A percentile compares a stretch with the other conserved stretches of the same genome.
Evolutionary conservation across 2,797 vertebrate genomes (phyloP).

Genomic region (Neoniphon sammara): DNA sequence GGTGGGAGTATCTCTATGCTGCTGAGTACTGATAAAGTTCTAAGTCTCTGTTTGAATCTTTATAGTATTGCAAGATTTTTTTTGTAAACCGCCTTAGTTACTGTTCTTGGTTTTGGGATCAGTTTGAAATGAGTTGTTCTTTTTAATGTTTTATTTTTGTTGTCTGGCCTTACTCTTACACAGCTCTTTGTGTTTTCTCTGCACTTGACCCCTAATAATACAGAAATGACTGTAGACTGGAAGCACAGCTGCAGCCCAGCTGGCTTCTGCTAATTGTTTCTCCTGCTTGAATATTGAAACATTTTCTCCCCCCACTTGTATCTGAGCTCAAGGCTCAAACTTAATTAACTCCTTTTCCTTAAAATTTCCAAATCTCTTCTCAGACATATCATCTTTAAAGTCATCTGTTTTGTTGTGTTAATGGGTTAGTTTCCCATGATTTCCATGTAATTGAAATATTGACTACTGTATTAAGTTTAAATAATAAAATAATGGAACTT

Average conservation of each 20-base stretch:
- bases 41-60: slow-evolving; percentile 47
- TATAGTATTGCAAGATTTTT: slow-evolving; percentile 41
- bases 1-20: slow-evolving; percentile 51
- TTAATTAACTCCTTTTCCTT: neutral
- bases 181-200: slow-evolving; percentile 41
- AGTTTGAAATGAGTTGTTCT: slow-evolving; percentile 54
- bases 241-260: slow-evolving; percentile 36
- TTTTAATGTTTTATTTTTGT: slow-evolving; percentile 46
- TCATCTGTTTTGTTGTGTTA: slow-evolving; percentile 54
- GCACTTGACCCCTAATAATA: slow-evolving; percentile 46
- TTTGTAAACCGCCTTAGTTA: slow-evolving; percentile 45
- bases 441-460: slow-evolving; percentile 75
- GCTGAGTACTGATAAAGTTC: slow-evolving; percentile 58
- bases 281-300: slow-evolving; percentile 26
- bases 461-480: slow-evolving; percentile 71
- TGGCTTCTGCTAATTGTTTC: slow-evolving; percentile 49
- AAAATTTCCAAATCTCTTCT: slow-evolving; percentile 43
- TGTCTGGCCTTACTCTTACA: slow-evolving; percentile 62
- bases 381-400: slow-evolving; percentile 57
- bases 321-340: slow-evolving; percentile 35
- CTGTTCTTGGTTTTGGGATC: slow-evolving; percentile 66
- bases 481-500: slow-evolving; percentile 75
- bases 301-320: slow-evolving; percentile 14
- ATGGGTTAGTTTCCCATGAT: slow-evolving; percentile 57
- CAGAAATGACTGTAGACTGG: slow-evolving; percentile 45